phyloP scores from a whole-genome alignment of 2,888 invertebrate species.

The Leptogaster cylindrica region DNA sequence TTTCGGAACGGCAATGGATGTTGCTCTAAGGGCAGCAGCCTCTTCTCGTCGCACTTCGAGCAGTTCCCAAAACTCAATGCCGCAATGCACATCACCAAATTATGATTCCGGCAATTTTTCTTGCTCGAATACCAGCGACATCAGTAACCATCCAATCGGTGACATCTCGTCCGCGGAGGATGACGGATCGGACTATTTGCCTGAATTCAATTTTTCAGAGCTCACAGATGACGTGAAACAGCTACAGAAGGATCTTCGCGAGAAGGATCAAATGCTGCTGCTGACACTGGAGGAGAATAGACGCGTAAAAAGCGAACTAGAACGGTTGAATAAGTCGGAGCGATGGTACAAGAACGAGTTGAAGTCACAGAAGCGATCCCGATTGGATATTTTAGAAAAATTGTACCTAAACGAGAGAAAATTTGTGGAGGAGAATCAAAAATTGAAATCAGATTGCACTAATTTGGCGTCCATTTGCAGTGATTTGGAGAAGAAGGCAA shows the following conservation, averaged over 20 bases:
- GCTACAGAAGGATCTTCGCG: constrained; percentile 21
- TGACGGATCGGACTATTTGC: not conserved
- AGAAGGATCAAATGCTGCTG: constrained; percentile 51
- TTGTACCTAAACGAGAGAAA: constrained; percentile 58
- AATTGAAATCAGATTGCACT: constrained; percentile 56
- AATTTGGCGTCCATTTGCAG: constrained; percentile 53
- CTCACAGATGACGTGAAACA: constrained; percentile 20
- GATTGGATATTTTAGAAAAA: constrained; percentile 57
- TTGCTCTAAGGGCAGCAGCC: not conserved
- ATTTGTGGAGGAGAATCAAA: constrained; percentile 58
- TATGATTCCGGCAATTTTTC: constrained; percentile 49
- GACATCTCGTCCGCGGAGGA: not conserved
- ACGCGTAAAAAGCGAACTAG: constrained; percentile 56
- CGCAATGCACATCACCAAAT: constrained; percentile 38
- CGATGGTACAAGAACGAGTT: constrained; percentile 60
- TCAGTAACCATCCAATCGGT: not conserved
- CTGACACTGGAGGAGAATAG: constrained; percentile 54
- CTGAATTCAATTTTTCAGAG: not conserved
- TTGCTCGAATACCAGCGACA: constrained; percentile 22
- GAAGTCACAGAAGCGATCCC: constrained; percentile 54
- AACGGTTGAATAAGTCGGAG: constrained; percentile 57
- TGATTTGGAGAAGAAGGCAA: constrained; percentile 52
- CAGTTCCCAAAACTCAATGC: constrained; percentile 10
- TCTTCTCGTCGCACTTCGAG: constrained; percentile 18
- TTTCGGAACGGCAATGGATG: not conserved